Evolutionary conservation across 2,888 invertebrate species (phyloP), one percentile per base, ranked within the genome.

Genomic region (Ectemnius cavifrons): DNA sequence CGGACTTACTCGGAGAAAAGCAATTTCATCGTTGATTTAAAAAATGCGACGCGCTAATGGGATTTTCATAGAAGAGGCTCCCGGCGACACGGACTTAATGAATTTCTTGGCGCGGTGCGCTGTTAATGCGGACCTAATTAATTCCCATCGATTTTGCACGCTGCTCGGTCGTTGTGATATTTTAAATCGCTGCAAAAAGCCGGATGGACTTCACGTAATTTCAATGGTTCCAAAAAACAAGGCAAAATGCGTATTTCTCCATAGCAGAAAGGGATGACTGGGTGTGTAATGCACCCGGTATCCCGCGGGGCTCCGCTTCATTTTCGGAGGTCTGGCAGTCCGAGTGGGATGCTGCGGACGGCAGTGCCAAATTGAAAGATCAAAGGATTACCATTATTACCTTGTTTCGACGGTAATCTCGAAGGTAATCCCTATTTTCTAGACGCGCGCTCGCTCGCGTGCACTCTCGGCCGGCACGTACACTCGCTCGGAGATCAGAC

Each of bases 321-420:
- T 69, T 66, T 65, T 60, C 20, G 37, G 37, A 1, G 37, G 37
- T 37, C 37, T 23, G 37, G 3, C 65, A 62, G 60, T 58, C 47
- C n/a, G 11, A 49, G 20, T 28, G 63, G 67, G 76, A 80, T 59
- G 61, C 64, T 65, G 63, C 60, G 71, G 59, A 73, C 58, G 60
- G 45, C 64, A 58, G 63, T 81, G 78, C 82, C 80, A 85, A 87
- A 88, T 88, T 86, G 85, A 86, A 87, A 88, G 88, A 87, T 87
- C 87, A 86, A 87, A 80, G 85, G 83, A 86, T 86, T 79, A 81
- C 71, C 77, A 67, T 82, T 75, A 72, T 68, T 77, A 70, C 52
- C 67, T 67, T 65, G 78, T 70, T 73, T 63, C 78, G 61, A 64
- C 61, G 45, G 72, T 68, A 74, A 75, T 60, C 67, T 56, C 23